Base-by-base conservation (phyloP, 2,888 invertebrate genomes). In the Ceramica pisi region DNA sequence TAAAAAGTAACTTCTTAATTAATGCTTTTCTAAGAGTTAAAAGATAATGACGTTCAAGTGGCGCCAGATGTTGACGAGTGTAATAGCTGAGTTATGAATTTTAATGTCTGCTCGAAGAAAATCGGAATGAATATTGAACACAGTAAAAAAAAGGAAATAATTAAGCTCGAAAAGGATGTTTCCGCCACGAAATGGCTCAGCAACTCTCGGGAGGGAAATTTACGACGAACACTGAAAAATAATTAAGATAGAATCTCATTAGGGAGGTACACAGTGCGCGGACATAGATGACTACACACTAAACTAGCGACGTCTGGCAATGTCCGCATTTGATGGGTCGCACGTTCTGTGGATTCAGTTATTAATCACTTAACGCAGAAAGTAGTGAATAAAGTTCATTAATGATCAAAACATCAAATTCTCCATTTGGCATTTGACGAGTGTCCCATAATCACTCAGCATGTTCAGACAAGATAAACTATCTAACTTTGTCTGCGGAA, bases 21-120 rank as follows among this genome's bases (percentile, higher is more conserved):
- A 92, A 92, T 92, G 90, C 86, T 89, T 89, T 90, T 90, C 90
- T 89, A 87, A 89, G 90, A 92, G 89, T 91, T 92, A 88, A 83
- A 83, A 91, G 92, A 92, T 92, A 94, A 92, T 92, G 93, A 91
- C 90, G 89, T 90, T 89, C 86, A 89, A 88, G 90, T 87, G 88
- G 92, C 92, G 92, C 92, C 95, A 94, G 94, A 93, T 95, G 94
- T 92, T 94, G 93, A 93, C 91, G 92, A 92, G 91, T 91, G 90
- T 93, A 92, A 94, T 92, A 91, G 92, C 92, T 85, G 86, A 92
- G 92, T 92, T 93, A 94, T 95, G 94, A 95, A 95, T 95, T 94
- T 94, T 93, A 94, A 94, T 93, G 91, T 91, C 90, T 90, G 85
- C 91, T 91, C 90, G 83, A 88, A 91, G 91, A 92, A 93, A 93